Base-by-base conservation (phyloP, 2,888 invertebrate species). In the Uloborus plumipes region DNA sequence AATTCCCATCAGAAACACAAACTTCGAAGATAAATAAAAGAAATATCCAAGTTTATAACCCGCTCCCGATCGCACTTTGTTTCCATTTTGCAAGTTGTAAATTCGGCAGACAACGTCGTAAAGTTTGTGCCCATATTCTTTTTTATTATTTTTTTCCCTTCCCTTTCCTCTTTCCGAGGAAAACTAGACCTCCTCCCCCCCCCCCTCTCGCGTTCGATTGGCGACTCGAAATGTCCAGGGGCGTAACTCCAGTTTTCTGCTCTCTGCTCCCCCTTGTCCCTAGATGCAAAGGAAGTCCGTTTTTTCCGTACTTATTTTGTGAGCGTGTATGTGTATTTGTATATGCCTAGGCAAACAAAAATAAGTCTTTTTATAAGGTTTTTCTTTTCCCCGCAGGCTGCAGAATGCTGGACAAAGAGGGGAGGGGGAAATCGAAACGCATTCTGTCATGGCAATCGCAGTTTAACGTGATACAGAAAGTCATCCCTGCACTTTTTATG, bases 21-120 rank as follows among this genome's bases (percentile, higher is more conserved):
- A 39, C 39, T 39, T 39, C 39, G 39, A 51, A 67, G 70, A 61
- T 67, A 76, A 76, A 76, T 62, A 70, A 22, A 22, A 16, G 26
- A 22, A 22, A 39, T 26, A 50, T 70, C 62, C 74, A 70, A 81
- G 74, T 81, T 39, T 81, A 81, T 74, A 70, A 73, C 69, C 70
- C 65, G 70, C 70, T 75, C 74, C 67, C 66, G 66, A 39, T 74
- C 62, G 62, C 74, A 80, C 80, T 81, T 81, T 81, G 80, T 81
- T 81, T 81, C 80, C 80, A 74, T 81, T 81, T 81, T 81, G 80
- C 65, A 69, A 81, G 74, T 73, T 73, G 80, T 81, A 81, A 81
- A 81, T 81, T 81, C 70, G 69, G 69, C 64, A 67, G 80, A 81
- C 80, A 81, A 74, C 80, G 55, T 81, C 80, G 80, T 81, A 81